Percentiles rank a stretch among this genome's conserved stretches.
These are phyloP conservation scores for Habrosyne pyritoides DNA, from an alignment of 2,888 invertebrate species.

Conservation along the genomic window DNA sequence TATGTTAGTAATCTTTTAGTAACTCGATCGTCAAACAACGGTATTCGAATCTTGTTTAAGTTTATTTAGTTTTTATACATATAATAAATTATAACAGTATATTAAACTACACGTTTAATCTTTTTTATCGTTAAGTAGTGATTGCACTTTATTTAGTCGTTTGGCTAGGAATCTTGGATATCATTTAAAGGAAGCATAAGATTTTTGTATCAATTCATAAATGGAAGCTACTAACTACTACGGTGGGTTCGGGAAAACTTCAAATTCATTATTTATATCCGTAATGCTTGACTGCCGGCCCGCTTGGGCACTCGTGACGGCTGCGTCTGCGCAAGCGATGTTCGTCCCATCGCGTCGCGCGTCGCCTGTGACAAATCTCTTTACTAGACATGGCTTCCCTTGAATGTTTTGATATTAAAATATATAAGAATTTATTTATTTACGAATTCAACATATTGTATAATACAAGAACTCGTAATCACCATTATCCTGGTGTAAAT, in stretches of 20 bases:
- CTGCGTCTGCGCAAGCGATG: constrained; percentile 18
- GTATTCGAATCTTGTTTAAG: neutral
- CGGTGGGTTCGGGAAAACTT: neutral
- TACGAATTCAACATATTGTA: neutral
- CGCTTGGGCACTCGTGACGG: neutral
- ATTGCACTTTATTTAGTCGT: too few species aligned
- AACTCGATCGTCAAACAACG: neutral
- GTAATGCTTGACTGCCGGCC: neutral
- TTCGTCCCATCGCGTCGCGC: constrained; percentile 23
- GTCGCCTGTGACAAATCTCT: constrained; percentile 52
- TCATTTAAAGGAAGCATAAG: too few species aligned
- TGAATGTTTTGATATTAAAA: neutral
- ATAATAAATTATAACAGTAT: too few species aligned
- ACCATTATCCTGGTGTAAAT: too few species aligned
- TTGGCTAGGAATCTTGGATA: neutral
- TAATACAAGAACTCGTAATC: too few species aligned
- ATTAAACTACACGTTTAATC: too few species aligned
- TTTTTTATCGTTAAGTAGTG: too few species aligned
- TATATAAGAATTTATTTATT: neutral
- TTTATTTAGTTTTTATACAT: too few species aligned
- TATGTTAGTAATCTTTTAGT: constrained; percentile 15
- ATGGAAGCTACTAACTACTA: neutral
- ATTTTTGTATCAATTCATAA: neutral
- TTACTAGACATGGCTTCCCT: constrained; percentile 31
- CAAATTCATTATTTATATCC: neutral